Evolutionary conservation across 2,888 invertebrate genomes (phyloP), one percentile per base, ranked within the genome.

Genomic region (Drosophila maculinotata): DNA sequence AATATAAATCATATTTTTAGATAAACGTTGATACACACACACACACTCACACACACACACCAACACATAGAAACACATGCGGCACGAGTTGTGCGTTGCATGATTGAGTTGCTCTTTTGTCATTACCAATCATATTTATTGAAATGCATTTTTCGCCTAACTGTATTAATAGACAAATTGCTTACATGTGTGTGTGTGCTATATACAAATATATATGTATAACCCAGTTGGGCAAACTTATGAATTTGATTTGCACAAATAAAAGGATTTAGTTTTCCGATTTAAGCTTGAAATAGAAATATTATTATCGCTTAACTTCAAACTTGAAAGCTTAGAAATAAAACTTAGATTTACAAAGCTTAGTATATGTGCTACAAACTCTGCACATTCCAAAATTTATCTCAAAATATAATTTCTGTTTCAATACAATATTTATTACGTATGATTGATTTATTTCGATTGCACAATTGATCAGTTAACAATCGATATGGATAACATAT

Each of bases 1-100:
- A 54, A 69, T 85, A 88, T 77, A 87, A 87, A 83, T 84, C 81
- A 87, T 87, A 82, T 80, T 84, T 78, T 82, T 88, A 78, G 80
- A 76, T 84, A 82, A 80, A 79, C 70, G 76, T 65, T 71, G 69
- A 73, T 74, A 74, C 75, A 69, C 60, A 66, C 56, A 51, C 63
- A 59, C 28, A 59, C 41, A 20, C 47, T 23, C 45, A 20, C 17
- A 23, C 52, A 12, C 28, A 10, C 38, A 41, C n/a, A 20, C 33
- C 31, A 9, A 31, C 12, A 12, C 31, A 44, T 17, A 28, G 3
- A 28, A n/a, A 17, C n/a, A 17, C 15, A 33, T 1, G 1, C n/a
- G 33, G 33, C 36, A 31, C 12, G 7, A 56, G 14, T 41, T 42
- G 59, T 15, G 59, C 44, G 45, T 25, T 45, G 52, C 70, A 57